A percentile compares a stretch with the other conserved stretches of the same genome.
These are phyloP conservation scores for Chelonia mydas DNA, from an alignment of 2,797 vertebrate genomes.

Conservation along the genomic window DNA sequence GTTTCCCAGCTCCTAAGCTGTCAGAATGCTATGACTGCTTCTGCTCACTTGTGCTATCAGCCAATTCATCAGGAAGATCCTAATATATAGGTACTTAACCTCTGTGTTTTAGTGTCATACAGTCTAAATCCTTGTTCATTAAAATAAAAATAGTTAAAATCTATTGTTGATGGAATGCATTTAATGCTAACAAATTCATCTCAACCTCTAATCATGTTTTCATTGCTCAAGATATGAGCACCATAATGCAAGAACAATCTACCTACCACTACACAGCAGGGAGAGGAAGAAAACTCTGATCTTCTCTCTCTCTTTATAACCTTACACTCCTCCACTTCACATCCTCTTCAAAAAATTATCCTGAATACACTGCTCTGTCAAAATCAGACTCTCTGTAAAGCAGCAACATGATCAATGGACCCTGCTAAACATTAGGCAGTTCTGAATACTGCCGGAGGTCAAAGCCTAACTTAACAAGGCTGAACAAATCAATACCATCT, in stretches of 20 bases:
- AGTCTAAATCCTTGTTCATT: background rate
- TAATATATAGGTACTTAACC: background rate
- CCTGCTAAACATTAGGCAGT: conserved; percentile 55
- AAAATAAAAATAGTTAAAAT: conserved; percentile 20
- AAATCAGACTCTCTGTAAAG: conserved; percentile 40
- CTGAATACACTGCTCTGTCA: background rate
- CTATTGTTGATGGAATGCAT: conserved; percentile 8
- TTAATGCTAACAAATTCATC: background rate
- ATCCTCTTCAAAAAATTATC: background rate
- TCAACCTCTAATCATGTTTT: background rate
- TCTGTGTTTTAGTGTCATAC: background rate
- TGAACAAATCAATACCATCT: conserved; percentile 62
- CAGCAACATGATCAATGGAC: conserved; percentile 50
- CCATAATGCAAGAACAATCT: background rate
- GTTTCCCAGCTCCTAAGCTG: conserved; percentile 10
- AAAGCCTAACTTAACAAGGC: conserved; percentile 40
- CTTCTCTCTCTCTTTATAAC: background rate
- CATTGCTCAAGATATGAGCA: background rate
- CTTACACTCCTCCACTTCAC: background rate
- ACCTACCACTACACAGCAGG: accelerated
- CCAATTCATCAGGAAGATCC: background rate
- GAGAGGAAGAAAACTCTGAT: background rate
- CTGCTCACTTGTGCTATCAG: background rate
- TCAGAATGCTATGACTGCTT: background rate
- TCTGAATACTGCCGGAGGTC: conserved; percentile 40